phyloP scores from a whole-genome alignment of 2,113 vertebrate genomes.

The Psilopogon haemacephalus region DNA sequence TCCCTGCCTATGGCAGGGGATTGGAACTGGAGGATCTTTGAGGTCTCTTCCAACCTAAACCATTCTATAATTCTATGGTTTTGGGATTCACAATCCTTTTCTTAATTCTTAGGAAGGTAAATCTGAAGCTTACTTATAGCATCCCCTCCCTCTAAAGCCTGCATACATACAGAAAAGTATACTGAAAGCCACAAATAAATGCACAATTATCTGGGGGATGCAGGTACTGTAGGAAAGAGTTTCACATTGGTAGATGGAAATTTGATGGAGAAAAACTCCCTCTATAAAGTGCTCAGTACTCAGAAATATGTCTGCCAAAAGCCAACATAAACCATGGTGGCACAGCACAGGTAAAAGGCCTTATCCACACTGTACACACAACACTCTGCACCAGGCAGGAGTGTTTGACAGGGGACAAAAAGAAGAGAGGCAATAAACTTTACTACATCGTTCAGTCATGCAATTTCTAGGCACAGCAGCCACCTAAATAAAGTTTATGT shows the following conservation, averaged over 20 bases:
- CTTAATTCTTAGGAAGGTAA: not conserved
- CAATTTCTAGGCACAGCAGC: not conserved
- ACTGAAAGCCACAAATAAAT: not conserved
- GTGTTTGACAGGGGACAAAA: not conserved
- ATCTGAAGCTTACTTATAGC: not conserved
- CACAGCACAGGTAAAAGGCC: not conserved
- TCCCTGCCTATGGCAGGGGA: no score
- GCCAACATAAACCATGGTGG: not conserved
- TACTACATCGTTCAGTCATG: not conserved
- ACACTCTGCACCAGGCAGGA: not conserved
- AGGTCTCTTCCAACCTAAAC: no score
- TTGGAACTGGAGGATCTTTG: no score
- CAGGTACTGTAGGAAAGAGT: not conserved
- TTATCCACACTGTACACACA: not conserved
- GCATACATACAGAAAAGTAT: not conserved
- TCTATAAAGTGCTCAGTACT: not conserved
- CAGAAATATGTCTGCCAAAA: not conserved
- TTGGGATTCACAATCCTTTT: not conserved
- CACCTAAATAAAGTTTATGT: not conserved
- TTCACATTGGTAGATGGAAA: not conserved
- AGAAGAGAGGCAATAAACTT: not conserved
- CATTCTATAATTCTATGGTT: not conserved
- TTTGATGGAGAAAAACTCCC: not conserved
- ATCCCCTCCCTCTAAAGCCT: not conserved
- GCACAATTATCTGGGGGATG: not conserved